Conservation (phyloP, 2,888 invertebrate species). For the Tridacna crocea region DNA sequence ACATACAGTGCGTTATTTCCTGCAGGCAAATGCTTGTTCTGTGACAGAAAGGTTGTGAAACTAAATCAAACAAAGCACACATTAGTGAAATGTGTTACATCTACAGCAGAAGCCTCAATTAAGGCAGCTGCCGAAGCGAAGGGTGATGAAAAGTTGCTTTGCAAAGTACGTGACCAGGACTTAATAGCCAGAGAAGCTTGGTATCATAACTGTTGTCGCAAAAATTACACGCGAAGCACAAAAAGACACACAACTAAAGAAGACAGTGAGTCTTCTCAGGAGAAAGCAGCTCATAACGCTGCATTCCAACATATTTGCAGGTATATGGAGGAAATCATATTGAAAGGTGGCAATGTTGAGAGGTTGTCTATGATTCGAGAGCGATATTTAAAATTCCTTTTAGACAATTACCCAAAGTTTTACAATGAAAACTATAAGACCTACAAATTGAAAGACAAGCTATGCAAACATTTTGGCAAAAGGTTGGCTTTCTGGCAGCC, state of each 20-base stretch:
- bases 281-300: conserved; percentile 9
- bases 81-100: conserved; percentile 39
- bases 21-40: conserved; percentile 41
- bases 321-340: conserved; percentile 29
- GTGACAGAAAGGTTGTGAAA: conserved; percentile 31
- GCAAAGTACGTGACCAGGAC: conserved; percentile 35
- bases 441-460: conserved; percentile 43
- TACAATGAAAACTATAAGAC: conserved; percentile 52
- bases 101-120: conserved; percentile 40
- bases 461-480: no score
- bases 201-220: conserved; percentile 39
- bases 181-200: conserved; percentile 35
- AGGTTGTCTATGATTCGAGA: no score
- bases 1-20: no score
- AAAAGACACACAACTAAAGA: neutral
- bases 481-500: conserved; percentile 30
- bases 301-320: conserved; percentile 20
- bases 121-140: conserved; percentile 30
- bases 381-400: conserved; percentile 22
- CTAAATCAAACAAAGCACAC: conserved; percentile 28
- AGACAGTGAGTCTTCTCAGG: neutral
- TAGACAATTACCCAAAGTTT: conserved; percentile 19
- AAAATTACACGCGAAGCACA: conserved; percentile 31
- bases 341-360: conserved; percentile 37
- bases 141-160: conserved; percentile 23